A percentile compares a stretch with the other conserved stretches of the same genome.
phyloP scores from a whole-genome alignment of 2,888 invertebrate genomes.

The Catocala nupta region DNA sequence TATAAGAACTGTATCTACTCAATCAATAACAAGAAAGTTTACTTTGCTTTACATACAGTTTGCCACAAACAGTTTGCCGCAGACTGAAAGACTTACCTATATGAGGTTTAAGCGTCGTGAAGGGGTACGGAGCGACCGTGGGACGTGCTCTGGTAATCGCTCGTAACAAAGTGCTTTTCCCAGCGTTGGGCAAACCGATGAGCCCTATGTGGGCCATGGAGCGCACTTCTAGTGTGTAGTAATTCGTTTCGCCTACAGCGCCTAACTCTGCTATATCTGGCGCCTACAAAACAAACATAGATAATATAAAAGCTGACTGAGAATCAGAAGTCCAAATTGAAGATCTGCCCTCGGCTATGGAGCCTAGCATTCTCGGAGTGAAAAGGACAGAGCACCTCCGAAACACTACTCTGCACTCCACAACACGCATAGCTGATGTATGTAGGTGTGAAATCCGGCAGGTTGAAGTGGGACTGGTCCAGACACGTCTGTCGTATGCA shows the following conservation, averaged over 20 bases:
- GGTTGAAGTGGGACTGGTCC: no score
- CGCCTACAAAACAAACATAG: conserved; percentile 78
- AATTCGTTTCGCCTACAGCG: conserved; percentile 92
- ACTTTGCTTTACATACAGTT: not conserved
- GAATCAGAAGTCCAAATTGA: no score
- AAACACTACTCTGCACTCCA: no score
- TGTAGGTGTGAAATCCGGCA: no score
- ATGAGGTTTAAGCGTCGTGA: conserved; percentile 93
- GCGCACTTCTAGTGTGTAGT: conserved; percentile 93
- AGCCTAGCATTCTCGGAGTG: no score
- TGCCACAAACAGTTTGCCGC: not conserved
- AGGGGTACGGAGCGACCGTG: conserved; percentile 96
- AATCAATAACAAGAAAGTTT: no score
- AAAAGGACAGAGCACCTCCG: no score
- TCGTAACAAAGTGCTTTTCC: conserved; percentile 96
- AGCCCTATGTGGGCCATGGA: conserved; percentile 98
- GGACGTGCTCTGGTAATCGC: conserved; percentile 95
- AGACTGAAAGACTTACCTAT: conserved; percentile 5
- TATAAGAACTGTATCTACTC: no score
- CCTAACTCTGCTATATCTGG: conserved; percentile 96
- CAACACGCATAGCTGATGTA: no score
- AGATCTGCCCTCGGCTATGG: no score
- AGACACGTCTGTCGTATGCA: no score
- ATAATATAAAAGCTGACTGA: not conserved
- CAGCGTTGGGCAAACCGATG: conserved; percentile 94